Evolutionary conservation across 2,113 vertebrate species (phyloP).

Genomic region (Pachyramphus minor): DNA sequence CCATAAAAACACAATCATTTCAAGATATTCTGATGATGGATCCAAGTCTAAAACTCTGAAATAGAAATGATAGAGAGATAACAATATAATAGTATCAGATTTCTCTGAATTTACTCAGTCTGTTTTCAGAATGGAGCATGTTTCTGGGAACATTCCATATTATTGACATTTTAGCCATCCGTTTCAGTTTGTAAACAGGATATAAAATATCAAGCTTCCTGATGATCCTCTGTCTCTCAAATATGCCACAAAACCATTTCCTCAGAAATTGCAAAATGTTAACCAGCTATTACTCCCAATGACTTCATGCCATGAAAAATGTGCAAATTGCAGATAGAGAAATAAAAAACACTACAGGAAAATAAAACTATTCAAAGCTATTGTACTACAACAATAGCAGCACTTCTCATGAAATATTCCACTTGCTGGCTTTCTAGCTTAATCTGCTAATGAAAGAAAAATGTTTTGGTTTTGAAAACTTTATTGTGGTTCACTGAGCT

Average conservation of each 20-base stretch:
- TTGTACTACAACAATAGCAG: conserved; percentile 24
- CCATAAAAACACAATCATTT: not conserved
- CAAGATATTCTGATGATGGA: not conserved
- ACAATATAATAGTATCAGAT: not conserved
- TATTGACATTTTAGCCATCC: not conserved
- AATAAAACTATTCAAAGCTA: not conserved
- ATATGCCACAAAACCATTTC: not conserved
- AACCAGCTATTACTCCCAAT: not conserved
- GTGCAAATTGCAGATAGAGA: not conserved
- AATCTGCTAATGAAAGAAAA: not conserved
- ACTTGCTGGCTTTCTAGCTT: not conserved
- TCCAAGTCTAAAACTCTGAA: not conserved
- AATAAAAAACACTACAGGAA: conserved; percentile 7
- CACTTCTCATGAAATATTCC: not conserved
- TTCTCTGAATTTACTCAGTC: not conserved
- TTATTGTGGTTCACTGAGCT: not conserved
- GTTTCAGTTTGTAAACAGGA: not conserved
- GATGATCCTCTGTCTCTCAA: conserved; percentile 26
- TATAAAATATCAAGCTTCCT: conserved; percentile 5
- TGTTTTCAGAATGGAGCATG: not conserved
- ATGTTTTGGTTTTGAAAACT: not conserved
- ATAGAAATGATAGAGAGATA: not conserved
- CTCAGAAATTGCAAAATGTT: not conserved
- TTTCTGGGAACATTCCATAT: not conserved
- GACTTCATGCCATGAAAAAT: not conserved